Conservation (phyloP, 2,888 invertebrate genomes). For the Timema cristinae region DNA sequence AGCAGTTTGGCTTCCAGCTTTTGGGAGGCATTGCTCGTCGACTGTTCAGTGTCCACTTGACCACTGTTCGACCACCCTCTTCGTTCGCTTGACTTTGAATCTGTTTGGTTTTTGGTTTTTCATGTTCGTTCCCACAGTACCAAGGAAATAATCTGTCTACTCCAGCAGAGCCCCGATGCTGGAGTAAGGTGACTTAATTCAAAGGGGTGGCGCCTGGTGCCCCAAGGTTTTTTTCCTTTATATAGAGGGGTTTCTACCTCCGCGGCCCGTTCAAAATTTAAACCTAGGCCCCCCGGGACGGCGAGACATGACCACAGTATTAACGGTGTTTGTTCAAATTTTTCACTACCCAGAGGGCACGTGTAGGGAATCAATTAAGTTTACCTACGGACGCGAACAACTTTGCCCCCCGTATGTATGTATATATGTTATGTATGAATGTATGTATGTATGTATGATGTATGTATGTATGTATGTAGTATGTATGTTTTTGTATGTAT, state of each 20-base stretch:
- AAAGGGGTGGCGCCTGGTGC: too few species aligned
- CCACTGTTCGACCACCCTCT: neutral
- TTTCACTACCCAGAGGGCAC: too few species aligned
- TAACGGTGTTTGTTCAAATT: neutral
- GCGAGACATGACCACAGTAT: constrained; percentile 1
- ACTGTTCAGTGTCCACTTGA: neutral
- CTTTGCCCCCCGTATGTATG: too few species aligned
- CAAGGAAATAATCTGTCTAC: constrained; percentile 1
- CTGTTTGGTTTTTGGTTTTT: too few species aligned
- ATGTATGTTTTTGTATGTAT: too few species aligned
- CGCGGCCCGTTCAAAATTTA: neutral
- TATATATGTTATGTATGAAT: too few species aligned
- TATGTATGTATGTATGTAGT: too few species aligned
- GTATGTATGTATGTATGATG: too few species aligned
- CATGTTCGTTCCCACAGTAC: neutral
- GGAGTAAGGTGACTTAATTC: neutral
- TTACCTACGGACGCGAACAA: too few species aligned
- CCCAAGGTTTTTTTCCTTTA: neutral
- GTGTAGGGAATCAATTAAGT: too few species aligned
- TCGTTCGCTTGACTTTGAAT: too few species aligned
- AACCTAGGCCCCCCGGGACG: neutral
- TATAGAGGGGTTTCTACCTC: neutral
- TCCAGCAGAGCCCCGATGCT: constrained; percentile 3
- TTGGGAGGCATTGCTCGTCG: neutral
- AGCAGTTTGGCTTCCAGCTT: neutral